Base-by-base conservation (phyloP, 2,888 invertebrate species). In the Lasioglossum marginatum region DNA sequence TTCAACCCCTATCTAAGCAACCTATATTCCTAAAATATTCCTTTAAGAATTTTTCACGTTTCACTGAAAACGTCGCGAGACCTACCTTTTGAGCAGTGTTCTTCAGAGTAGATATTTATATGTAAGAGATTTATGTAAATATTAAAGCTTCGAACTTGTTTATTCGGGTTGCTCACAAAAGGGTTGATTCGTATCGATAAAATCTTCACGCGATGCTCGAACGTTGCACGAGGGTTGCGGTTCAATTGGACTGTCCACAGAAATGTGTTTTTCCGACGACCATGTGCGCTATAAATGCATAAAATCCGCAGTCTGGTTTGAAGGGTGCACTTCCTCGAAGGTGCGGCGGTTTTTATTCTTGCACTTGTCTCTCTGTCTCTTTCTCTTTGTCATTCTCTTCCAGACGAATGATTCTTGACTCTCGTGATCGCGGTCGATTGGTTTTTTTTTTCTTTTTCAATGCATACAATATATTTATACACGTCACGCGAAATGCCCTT, bases 401-500 rank as follows among this genome's bases (percentile, higher is more conserved):
- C 79, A 60, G 60, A 73, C 45, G 52, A 77, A 60, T 27, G 31
- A 34, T 40, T 37, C 12, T 43, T 4, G n/a, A 40, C 43, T 81
- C 60, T 31, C 19, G 19, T 31, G 45, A 43, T 66, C n/a, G 45
- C 63, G 31, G 19, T 63, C 63, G 63, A 63, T 66, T 34, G 5
- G 4, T 60, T 60, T 5, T 12, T 31, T 63, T 16, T 31, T 1
- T 16, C 6, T 63, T 63, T 16, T 63, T 12, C 19, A 14, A 79
- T 71, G 68, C 63, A 37, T 70, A 70, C 34, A 23, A 57, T 70
- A 37, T 74, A 31, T 70, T 66, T 82, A 78, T 43, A 31, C 57
- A 80, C 71, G 77, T 77, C 70, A 78, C 43, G 48, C 73, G 76
- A 77, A 81, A 85, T 85, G 85, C 85, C 76, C 86, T 85, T 78